Conservation (phyloP, 2,888 invertebrate species). For the Deilephila elpenor region DNA sequence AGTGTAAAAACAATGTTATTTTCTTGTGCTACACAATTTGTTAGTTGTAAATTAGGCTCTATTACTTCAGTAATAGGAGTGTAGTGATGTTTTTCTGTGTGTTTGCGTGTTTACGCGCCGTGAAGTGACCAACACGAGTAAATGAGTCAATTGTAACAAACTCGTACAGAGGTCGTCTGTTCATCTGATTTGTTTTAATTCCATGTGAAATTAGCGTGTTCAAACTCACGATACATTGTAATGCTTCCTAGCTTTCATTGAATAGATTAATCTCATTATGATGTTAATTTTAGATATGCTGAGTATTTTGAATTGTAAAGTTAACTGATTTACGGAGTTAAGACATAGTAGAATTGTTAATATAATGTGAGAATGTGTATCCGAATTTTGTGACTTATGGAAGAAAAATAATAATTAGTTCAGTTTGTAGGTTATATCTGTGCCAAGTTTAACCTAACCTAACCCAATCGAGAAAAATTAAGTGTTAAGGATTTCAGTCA, state of each 20-base stretch:
- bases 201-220: slow-evolving; percentile 3
- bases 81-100: slow-evolving; percentile 24
- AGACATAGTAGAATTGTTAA: too few relatives aligned
- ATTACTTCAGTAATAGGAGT: slow-evolving; percentile 24
- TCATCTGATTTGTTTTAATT: slow-evolving; percentile 22
- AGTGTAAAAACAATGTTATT: slow-evolving; percentile 49
- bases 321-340: too few relatives aligned
- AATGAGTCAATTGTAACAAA: slow-evolving; percentile 63
- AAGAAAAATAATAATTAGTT: too few relatives aligned
- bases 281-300: neutral
- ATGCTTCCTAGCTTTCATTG: neutral
- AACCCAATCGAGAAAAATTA: too few relatives aligned
- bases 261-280: neutral
- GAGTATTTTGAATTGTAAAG: too few relatives aligned
- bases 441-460: too few relatives aligned
- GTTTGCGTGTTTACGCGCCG: slow-evolving; percentile 47
- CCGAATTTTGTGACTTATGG: too few relatives aligned
- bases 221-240: neutral
- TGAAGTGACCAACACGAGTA: slow-evolving; percentile 48
- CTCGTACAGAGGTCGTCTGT: slow-evolving; percentile 57
- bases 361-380: too few relatives aligned
- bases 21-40: slow-evolving; percentile 38
- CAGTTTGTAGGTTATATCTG: too few relatives aligned
- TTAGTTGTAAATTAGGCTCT: slow-evolving; percentile 21
- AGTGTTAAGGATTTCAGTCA: too few relatives aligned